Conservation (phyloP, 2,888 invertebrate genomes). For the Leptopilina myrica region DNA sequence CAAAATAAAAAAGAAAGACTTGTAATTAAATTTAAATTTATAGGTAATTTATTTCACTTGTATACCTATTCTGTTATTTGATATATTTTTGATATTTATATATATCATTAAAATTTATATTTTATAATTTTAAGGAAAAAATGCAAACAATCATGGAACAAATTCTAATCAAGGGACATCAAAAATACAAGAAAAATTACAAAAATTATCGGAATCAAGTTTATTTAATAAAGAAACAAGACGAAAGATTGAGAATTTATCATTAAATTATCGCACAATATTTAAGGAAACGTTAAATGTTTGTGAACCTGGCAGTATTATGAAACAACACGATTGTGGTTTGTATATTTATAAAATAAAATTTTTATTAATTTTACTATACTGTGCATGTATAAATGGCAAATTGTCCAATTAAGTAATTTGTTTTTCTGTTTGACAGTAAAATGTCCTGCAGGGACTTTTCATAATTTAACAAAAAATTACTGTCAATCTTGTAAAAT, state of each 20-base stretch:
- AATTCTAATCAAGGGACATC: constrained; percentile 63
- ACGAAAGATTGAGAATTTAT: constrained; percentile 64
- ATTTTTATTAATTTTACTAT: too few relatives aligned
- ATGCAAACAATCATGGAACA: constrained; percentile 51
- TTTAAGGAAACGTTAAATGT: constrained; percentile 63
- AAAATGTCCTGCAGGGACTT: constrained; percentile 82
- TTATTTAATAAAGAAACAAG: constrained; percentile 64
- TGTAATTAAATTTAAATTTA: constrained; percentile 68
- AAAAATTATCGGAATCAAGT: constrained; percentile 60
- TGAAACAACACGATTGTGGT: constrained; percentile 80
- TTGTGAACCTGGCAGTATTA: constrained; percentile 79
- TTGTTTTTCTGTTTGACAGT: constrained; percentile 74
- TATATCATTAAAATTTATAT: background rate
- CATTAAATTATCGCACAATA: constrained; percentile 65
- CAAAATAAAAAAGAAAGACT: constrained; percentile 62
- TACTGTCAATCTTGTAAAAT: constrained; percentile 80
- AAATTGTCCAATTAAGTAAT: too few relatives aligned
- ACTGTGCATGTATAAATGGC: too few relatives aligned
- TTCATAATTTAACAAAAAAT: constrained; percentile 78
- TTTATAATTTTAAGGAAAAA: constrained; percentile 51
- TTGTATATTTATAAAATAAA: constrained; percentile 29
- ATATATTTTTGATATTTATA: background rate
- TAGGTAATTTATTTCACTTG: constrained; percentile 58
- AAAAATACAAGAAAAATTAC: constrained; percentile 63
- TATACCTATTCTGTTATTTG: background rate